Conservation (phyloP, 1,140 invertebrate species). For the Eubasilissa regina region DNA sequence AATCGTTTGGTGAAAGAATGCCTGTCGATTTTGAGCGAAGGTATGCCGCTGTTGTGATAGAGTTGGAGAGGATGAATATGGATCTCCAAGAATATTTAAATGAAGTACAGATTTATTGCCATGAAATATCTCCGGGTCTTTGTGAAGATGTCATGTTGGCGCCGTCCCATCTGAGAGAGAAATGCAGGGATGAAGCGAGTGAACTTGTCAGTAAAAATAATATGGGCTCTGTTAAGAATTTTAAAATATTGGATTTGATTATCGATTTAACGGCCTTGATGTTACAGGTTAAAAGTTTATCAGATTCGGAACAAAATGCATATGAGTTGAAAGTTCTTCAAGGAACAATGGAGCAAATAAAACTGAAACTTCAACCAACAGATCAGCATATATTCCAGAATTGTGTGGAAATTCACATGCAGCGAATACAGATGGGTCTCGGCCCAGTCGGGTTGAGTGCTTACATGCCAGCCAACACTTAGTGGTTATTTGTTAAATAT, state of each 20-base stretch:
- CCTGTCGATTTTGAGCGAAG: conserved; percentile 90
- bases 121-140: conserved; percentile 90
- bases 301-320: conserved; percentile 90
- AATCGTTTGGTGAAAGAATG: conserved; percentile 84
- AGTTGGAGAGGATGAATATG: conserved; percentile 92
- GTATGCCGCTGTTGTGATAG: conserved; percentile 92
- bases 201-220: conserved; percentile 87
- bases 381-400: conserved; percentile 92
- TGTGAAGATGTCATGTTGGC: conserved; percentile 90
- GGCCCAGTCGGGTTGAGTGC: conserved; percentile 69
- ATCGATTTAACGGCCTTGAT: conserved; percentile 92
- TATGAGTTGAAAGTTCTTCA: conserved; percentile 95
- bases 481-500: conserved; percentile 3
- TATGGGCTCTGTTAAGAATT: conserved; percentile 73
- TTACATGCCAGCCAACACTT: conserved; percentile 28
- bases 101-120: conserved; percentile 87
- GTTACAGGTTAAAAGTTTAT: conserved; percentile 93
- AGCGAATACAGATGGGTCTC: conserved; percentile 90
- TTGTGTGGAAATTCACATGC: conserved; percentile 92
- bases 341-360: conserved; percentile 92
- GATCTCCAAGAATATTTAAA: conserved; percentile 90
- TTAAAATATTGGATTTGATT: conserved; percentile 83
- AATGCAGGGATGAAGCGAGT: conserved; percentile 87
- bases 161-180: conserved; percentile 89
- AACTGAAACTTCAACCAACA: conserved; percentile 81